Conservation (phyloP, 2,888 invertebrate species). For the Aquatica leii region DNA sequence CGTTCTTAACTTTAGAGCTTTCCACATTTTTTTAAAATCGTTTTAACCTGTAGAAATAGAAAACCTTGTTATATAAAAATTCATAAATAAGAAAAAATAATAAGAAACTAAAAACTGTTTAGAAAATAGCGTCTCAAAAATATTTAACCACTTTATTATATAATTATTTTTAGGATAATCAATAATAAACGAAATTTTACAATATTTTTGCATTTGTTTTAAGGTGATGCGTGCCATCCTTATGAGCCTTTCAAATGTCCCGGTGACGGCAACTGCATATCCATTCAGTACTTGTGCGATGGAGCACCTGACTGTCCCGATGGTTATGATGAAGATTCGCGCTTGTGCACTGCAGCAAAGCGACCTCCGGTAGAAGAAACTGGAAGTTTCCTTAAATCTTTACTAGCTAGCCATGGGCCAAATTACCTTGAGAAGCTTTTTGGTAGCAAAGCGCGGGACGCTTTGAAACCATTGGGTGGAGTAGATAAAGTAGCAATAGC, state of each 20-base stretch:
- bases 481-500: conserved; percentile 96
- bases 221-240: conserved; percentile 84
- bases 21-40: too few relatives aligned
- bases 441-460: conserved; percentile 92
- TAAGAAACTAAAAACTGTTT: too few relatives aligned
- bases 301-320: conserved; percentile 94
- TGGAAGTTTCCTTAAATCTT: conserved; percentile 91
- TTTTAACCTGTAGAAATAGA: too few relatives aligned
- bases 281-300: conserved; percentile 95
- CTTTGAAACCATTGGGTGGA: conserved; percentile 89
- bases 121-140: too few relatives aligned
- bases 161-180: too few relatives aligned
- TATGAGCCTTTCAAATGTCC: conserved; percentile 98
- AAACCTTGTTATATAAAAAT: too few relatives aligned
- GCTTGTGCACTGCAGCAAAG: conserved; percentile 95
- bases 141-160: too few relatives aligned
- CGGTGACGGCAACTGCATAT: conserved; percentile 92
- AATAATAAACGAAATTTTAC: too few relatives aligned
- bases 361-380: conserved; percentile 97
- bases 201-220: too few relatives aligned
- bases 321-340: conserved; percentile 94
- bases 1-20: too few relatives aligned
- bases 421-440: conserved; percentile 97
- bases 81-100: too few relatives aligned
- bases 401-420: conserved; percentile 94